A percentile compares a stretch with the other conserved stretches of the same genome.
Evolutionary conservation across 2,113 vertebrate genomes (phyloP).

Genomic region (Psettodes erumei): DNA sequence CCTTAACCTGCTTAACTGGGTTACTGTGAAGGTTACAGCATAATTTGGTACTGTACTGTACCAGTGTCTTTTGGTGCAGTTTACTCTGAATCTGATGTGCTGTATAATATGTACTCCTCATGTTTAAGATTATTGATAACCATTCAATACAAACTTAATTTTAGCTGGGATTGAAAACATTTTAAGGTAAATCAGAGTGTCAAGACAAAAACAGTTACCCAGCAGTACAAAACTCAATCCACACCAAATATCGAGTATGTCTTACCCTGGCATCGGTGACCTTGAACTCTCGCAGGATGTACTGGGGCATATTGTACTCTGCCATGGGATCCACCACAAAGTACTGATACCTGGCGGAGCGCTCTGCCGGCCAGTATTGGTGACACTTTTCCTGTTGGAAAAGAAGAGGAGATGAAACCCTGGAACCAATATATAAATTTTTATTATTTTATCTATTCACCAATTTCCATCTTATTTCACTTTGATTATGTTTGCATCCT

Average conservation of each 20-base stretch:
- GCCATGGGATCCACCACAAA: slow-evolving; percentile 99
- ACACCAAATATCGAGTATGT: neutral
- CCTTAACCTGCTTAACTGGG: slow-evolving; percentile 13
- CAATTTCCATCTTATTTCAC: neutral
- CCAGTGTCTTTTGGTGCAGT: neutral
- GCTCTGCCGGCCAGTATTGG: slow-evolving; percentile 97
- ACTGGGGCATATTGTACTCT: slow-evolving; percentile 99
- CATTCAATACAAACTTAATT: neutral
- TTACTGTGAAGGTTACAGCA: slow-evolving; percentile 2
- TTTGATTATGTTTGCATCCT: neutral
- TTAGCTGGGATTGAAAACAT: neutral
- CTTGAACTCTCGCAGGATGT: slow-evolving; percentile 98
- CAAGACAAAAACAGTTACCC: neutral
- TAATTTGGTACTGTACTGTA: neutral
- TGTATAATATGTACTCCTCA: neutral
- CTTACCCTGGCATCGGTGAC: slow-evolving; percentile 97
- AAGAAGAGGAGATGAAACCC: neutral
- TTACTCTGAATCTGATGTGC: slow-evolving; percentile 2
- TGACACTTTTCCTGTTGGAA: slow-evolving; percentile 93
- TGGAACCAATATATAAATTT: neutral
- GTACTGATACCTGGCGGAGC: slow-evolving; percentile 96
- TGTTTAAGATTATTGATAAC: neutral
- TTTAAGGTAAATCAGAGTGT: neutral
- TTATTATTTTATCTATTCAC: neutral
- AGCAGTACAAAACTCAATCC: neutral